These are phyloP conservation scores for Torymus aiolomorphi DNA, from an alignment of 2,888 invertebrate genomes.

Conservation along the genomic window DNA sequence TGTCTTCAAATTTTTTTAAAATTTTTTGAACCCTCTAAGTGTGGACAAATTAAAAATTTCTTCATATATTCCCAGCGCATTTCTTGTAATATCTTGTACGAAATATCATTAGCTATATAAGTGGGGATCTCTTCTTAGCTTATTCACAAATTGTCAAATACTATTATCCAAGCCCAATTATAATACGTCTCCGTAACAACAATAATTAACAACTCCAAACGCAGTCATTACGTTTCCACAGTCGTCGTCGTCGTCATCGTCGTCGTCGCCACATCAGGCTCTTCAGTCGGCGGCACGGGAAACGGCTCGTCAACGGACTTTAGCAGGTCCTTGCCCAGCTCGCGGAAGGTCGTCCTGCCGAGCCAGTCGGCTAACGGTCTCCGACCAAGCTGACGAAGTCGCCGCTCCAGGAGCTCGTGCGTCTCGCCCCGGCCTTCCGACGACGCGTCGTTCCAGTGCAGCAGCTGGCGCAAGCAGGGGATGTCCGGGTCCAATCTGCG, in stretches of 20 bases:
- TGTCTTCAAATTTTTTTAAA: too few relatives aligned
- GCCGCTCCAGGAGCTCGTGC: slow-evolving; percentile 78
- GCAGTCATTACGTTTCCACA: slow-evolving; percentile 4
- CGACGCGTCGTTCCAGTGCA: slow-evolving; percentile 78
- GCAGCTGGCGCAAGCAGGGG: slow-evolving; percentile 78
- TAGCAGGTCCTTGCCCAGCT: slow-evolving; percentile 77
- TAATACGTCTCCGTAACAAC: too few relatives aligned
- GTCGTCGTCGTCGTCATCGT: too few relatives aligned
- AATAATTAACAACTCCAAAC: too few relatives aligned
- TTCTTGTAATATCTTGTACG: too few relatives aligned
- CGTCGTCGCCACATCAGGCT: not conserved
- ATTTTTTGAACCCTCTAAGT: too few relatives aligned
- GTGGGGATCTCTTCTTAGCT: too few relatives aligned
- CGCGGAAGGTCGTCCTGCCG: slow-evolving; percentile 78
- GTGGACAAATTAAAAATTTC: too few relatives aligned
- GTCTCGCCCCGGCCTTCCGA: slow-evolving; percentile 78
- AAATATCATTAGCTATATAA: too few relatives aligned
- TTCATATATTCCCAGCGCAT: too few relatives aligned
- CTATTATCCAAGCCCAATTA: too few relatives aligned
- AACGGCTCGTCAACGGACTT: slow-evolving; percentile 61
- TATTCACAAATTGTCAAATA: too few relatives aligned
- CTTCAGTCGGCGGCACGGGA: not conserved
- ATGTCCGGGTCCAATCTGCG: slow-evolving; percentile 77
- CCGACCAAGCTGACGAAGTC: slow-evolving; percentile 79
- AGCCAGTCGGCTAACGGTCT: slow-evolving; percentile 80